These are phyloP conservation scores for Drosophila teissieri DNA, from an alignment of 1,140 invertebrate species.

Conservation along the genomic window DNA sequence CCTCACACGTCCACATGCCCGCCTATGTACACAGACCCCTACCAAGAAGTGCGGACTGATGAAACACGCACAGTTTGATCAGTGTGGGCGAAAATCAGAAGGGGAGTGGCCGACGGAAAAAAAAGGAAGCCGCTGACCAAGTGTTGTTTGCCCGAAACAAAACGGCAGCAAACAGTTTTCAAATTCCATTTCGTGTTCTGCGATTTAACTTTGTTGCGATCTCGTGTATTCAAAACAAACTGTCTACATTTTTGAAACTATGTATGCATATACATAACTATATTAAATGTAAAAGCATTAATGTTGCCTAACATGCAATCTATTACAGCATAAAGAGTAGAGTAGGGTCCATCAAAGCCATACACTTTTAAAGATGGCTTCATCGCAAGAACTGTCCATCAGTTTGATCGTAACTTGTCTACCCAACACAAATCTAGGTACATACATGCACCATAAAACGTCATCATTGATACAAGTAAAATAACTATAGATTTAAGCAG, in stretches of 20 bases:
- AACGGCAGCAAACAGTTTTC: conserved; percentile 52
- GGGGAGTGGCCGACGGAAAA: conserved; percentile 1
- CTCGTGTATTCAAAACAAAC: too few species aligned
- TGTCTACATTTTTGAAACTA: too few species aligned
- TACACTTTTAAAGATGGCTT: too few species aligned
- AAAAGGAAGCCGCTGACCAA: conserved; percentile 39
- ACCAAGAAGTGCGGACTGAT: conserved; percentile 34
- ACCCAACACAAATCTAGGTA: too few species aligned
- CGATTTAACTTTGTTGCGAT: conserved; percentile 27
- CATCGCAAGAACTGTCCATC: too few species aligned
- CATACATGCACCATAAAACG: too few species aligned
- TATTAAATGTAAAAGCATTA: too few species aligned
- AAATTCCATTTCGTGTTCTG: conserved; percentile 64
- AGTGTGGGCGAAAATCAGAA: conserved; percentile 17
- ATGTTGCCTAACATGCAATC: too few species aligned
- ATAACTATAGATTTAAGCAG: background rate
- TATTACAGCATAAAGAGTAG: too few species aligned
- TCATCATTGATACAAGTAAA: too few species aligned
- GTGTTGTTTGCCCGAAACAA: conserved; percentile 44
- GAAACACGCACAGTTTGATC: conserved; percentile 43
- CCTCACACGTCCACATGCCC: conserved; percentile 8
- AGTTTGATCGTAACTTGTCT: too few species aligned
- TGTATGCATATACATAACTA: too few species aligned
- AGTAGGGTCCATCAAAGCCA: background rate
- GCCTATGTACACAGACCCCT: conserved; percentile 9